Evolutionary conservation across 1,140 invertebrate genomes (phyloP), one percentile per base, ranked within the genome.

Genomic region (Zaprionus kolodkinae): DNA sequence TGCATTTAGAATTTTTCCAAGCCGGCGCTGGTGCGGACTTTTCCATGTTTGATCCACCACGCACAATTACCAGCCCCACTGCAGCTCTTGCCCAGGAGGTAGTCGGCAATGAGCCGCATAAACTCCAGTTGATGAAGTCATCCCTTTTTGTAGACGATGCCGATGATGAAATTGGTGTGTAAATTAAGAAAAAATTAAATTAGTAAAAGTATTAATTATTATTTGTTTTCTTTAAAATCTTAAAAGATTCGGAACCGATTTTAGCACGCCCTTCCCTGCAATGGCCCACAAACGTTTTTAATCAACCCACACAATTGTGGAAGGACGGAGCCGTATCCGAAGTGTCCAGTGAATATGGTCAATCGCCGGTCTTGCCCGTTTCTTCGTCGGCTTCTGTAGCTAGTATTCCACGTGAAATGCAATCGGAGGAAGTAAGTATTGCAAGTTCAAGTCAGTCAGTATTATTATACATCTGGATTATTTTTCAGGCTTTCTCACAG

Each of bases 51-150:
- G 87, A 91, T 66, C 35, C 57, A 0, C 82, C 77, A 5, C 68
- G 65, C 11, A 12, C 60, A 27, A 33, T 54, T 9, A 72, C 69
- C 25, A 95, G 94, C 78, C 94, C 95, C 27, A 94, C 94, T 0
- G 92, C 93, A 3, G 92, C 93, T 43, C 91, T 96, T n/a, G 95
- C 95, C 3, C 63, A 83, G 12, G 93, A 93, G 15, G 91, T 94
- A 59, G 83, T 93, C 54, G 95, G 95, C 30, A 94, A 95, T 1
- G 94, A 95, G 73, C 93, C 95, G 27, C 94, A 95, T 71, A 95
- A 95, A 79, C 93, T 97, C 27, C 97, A 98, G 84, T 93, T 97
- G 6, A 97, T 97, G 97, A 98, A 98, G 91, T 96, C 96, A 0
- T 97, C 96, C 2, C 95, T 98, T 10, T 93, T 93, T 35, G 60